Conservation (phyloP, 2,888 invertebrate species). For the Limnephilus auricula region DNA sequence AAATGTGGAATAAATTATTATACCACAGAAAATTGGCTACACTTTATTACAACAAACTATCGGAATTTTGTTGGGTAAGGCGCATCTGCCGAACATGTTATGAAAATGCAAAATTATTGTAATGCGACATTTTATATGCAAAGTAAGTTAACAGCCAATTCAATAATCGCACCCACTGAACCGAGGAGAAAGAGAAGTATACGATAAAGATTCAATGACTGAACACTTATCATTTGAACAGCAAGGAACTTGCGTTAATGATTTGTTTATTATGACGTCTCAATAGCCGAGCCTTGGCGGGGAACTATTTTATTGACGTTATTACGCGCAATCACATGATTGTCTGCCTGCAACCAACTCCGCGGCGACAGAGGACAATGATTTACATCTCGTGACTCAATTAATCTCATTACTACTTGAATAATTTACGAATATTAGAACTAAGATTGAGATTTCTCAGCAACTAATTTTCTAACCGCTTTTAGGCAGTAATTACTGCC, state of each 20-base stretch:
- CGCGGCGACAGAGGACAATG: slow-evolving; percentile 9
- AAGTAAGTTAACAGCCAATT: neutral
- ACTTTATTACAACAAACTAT: neutral
- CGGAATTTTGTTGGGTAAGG: neutral
- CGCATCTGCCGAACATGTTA: slow-evolving; percentile 2
- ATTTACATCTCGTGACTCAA: slow-evolving; percentile 34
- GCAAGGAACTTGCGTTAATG: neutral
- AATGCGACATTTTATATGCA: slow-evolving; percentile 9
- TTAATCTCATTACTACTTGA: slow-evolving; percentile 18
- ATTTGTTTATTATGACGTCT: slow-evolving; percentile 4
- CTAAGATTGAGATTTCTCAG: neutral
- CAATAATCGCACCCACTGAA: slow-evolving; percentile 14
- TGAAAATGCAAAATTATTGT: neutral
- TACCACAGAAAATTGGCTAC: neutral
- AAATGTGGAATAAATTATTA: neutral
- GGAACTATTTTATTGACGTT: slow-evolving; percentile 33
- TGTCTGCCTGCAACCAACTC: slow-evolving; percentile 26
- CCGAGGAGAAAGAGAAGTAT: neutral
- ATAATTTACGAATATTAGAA: neutral
- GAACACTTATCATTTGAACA: neutral
- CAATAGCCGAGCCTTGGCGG: slow-evolving; percentile 3
- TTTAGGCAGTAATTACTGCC: neutral
- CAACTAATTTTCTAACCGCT: neutral
- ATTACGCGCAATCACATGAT: slow-evolving; percentile 46
- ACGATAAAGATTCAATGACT: neutral